Conservation (phyloP, 2,888 invertebrate species). For the Stratiomys singularior region DNA sequence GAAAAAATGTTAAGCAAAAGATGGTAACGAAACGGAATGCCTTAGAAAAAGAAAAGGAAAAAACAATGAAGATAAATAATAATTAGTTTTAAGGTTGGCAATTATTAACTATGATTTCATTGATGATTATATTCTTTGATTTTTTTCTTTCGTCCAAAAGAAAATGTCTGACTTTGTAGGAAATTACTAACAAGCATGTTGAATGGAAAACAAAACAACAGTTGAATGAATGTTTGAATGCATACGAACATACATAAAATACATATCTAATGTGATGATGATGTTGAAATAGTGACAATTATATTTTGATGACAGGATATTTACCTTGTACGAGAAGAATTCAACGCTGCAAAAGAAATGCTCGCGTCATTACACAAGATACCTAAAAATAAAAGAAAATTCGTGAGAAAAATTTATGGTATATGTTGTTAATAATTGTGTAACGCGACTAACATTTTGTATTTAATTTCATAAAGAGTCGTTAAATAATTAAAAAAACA, state of each 20-base stretch:
- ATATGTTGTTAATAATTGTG: too few species aligned
- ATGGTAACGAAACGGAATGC: neutral
- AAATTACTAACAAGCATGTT: too few species aligned
- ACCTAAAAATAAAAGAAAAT: constrained; percentile 58
- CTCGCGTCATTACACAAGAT: constrained; percentile 66
- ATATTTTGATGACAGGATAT: constrained; percentile 38
- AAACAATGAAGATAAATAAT: neutral
- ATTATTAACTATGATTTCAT: neutral
- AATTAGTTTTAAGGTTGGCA: constrained; percentile 13
- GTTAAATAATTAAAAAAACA: too few species aligned
- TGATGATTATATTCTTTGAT: neutral
- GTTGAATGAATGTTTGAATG: too few species aligned
- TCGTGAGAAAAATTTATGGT: neutral
- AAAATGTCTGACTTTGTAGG: neutral
- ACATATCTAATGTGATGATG: too few species aligned
- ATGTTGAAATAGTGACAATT: too few species aligned
- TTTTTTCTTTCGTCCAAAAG: neutral
- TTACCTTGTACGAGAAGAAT: constrained; percentile 65
- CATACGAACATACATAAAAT: too few species aligned
- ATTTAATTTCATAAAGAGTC: neutral
- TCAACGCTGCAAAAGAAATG: constrained; percentile 67
- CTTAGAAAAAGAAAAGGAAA: too few species aligned
- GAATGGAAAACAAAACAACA: too few species aligned
- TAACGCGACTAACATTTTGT: neutral
- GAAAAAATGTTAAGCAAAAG: neutral